Evolutionary conservation across 2,888 invertebrate genomes (phyloP), one percentile per base, ranked within the genome.

Genomic region (Dicyrtoma fusca): DNA sequence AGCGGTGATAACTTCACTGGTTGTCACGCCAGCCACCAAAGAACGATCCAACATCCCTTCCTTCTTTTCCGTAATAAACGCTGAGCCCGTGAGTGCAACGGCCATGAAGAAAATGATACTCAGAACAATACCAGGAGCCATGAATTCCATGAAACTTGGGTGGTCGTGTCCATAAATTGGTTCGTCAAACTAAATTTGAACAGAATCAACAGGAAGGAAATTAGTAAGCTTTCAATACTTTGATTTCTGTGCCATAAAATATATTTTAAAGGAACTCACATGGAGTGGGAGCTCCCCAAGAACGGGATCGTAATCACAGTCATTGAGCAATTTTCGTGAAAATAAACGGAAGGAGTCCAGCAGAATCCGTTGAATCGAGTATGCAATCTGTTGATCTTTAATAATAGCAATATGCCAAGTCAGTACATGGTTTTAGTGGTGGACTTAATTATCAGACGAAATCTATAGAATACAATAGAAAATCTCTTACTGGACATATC

Each of bases 101-200:
- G 97, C 95, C 86, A 96, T 88, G 88, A 97, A 95, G 87, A 95
- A 97, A 1, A 95, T 95, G 84, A 96, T 95, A 53, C 95, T 96
- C 86, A 64, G 85, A 84, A 71, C 71, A 19, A 71, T 71, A 6
- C 71, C 71, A 57, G 71, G 71, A 14, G 96, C 96, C 74, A 97
- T 96, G 84, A 96, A 97, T 84, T 96, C 95, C 0, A 95, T 95
- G 83, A 97, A 97, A 14, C 92, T 94, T 1, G 96, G 95, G 83
- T 93, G 90, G 83, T 89, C 91, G 72, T 90, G 90, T 68, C 94
- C 95, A 83, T 94, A 95, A 82, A 95, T 92, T 53, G 95, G 94
- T 75, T 92, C 89, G 82, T 91, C 90, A 85, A 94, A 94, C 85
- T 93, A 83, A 1, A 80, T 84, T 71, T 70, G 62, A 83, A 83